Percentiles rank a stretch among this genome's conserved stretches.
These are phyloP conservation scores for Indri indri DNA, from an alignment of 2,113 vertebrate genomes.

Conservation along the genomic window DNA sequence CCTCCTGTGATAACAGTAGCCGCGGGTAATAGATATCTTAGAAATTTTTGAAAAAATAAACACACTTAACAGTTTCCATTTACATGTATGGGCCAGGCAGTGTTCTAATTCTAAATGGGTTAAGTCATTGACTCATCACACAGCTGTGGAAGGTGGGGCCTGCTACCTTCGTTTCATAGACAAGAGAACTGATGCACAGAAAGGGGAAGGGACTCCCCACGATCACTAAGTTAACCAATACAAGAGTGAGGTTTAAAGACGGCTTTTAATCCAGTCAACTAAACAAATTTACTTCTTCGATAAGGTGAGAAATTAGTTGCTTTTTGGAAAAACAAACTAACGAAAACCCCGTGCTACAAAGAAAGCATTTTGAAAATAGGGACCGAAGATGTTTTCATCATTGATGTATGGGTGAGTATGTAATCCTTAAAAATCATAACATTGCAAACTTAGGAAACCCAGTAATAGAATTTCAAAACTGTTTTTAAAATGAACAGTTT, in stretches of 20 bases:
- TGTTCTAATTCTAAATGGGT: not conserved
- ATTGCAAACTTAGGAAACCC: not conserved
- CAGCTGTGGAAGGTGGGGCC: not conserved
- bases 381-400: not conserved
- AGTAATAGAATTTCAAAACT: slow-evolving; percentile 19
- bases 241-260: not conserved
- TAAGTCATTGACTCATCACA: not conserved
- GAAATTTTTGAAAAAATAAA: slow-evolving; percentile 21
- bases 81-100: not conserved
- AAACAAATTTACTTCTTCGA: not conserved
- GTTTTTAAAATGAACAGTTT: slow-evolving; percentile 27
- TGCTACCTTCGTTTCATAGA: not conserved
- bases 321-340: not conserved
- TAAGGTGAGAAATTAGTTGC: not conserved
- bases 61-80: not conserved
- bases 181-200: not conserved
- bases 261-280: not conserved
- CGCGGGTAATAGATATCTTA: not conserved
- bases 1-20: not conserved
- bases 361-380: slow-evolving; percentile 40
- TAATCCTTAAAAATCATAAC: slow-evolving; percentile 6
- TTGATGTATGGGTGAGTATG: not conserved
- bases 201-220: not conserved
- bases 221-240: not conserved
- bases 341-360: not conserved